A percentile compares a stretch with the other conserved stretches of the same genome.
Conservation (phyloP, 2,888 invertebrate genomes). For the Catocala fraxini region DNA sequence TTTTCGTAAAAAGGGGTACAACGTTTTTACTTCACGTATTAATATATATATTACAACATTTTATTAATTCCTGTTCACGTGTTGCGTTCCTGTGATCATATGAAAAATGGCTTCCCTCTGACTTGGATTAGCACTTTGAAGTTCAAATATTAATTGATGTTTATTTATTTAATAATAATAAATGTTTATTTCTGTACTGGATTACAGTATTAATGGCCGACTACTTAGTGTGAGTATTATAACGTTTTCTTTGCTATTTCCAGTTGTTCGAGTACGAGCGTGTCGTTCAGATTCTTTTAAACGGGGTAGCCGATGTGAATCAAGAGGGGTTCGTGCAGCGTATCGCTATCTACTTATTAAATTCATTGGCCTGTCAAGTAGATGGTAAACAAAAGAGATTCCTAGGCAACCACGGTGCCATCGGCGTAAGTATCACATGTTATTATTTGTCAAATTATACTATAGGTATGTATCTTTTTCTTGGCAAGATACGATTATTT, state of each 20-base stretch:
- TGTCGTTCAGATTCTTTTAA: constrained; percentile 93
- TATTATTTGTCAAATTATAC: not conserved
- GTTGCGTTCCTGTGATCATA: no score
- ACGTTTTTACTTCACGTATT: no score
- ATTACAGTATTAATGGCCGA: no score
- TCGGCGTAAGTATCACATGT: constrained; percentile 87
- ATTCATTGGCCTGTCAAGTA: constrained; percentile 98
- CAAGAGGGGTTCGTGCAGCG: constrained; percentile 97
- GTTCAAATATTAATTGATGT: no score
- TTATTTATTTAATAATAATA: no score
- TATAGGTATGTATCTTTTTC: not conserved
- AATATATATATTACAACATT: no score
- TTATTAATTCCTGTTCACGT: no score
- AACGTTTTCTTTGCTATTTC: constrained; percentile 35
- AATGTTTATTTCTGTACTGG: no score
- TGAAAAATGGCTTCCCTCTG: no score
- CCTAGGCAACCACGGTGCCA: constrained; percentile 96
- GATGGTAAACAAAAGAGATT: constrained; percentile 97
- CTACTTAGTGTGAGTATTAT: not conserved
- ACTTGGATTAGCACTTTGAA: no score
- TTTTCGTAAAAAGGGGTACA: no score
- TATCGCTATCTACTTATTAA: constrained; percentile 97
- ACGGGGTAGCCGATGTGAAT: constrained; percentile 93
- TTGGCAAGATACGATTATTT: no score
- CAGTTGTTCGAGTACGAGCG: constrained; percentile 97